Percentiles rank a stretch among this genome's conserved stretches.
Conservation (phyloP, 2,888 invertebrate genomes). For the Allolobophora icterica region DNA sequence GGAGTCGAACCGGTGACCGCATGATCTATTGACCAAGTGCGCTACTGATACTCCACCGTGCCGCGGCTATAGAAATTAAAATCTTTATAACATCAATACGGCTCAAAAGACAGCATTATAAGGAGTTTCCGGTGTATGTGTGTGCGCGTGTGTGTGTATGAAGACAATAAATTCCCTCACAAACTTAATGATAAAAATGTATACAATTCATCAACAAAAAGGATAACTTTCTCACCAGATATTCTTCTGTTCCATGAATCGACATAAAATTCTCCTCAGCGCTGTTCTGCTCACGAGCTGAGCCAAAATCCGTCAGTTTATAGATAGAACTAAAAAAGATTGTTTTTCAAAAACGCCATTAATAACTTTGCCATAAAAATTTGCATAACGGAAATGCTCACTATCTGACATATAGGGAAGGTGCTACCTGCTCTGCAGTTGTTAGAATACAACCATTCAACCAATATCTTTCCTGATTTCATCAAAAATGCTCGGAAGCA, state of each 20-base stretch:
- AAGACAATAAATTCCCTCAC: no score
- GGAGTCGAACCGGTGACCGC: no score
- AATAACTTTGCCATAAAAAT: neutral
- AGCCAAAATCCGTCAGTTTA: constrained; percentile 93
- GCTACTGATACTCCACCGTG: no score
- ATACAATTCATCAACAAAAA: neutral
- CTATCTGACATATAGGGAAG: neutral
- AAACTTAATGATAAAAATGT: no score
- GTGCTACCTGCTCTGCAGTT: neutral
- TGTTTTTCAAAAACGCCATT: neutral
- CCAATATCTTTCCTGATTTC: neutral
- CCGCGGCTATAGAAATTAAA: no score
- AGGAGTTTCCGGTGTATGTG: no score
- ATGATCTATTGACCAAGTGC: no score
- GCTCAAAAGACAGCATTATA: no score
- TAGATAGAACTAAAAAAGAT: constrained; percentile 73
- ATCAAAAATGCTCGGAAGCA: neutral
- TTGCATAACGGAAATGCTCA: neutral
- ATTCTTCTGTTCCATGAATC: constrained; percentile 94
- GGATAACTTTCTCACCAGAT: constrained; percentile 69
- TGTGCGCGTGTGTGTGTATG: no score
- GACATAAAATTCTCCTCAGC: constrained; percentile 90
- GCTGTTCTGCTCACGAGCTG: constrained; percentile 88
- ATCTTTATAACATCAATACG: no score
- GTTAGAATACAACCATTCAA: neutral